Conservation (phyloP, 37 sponge, comb jelly and placozoan species). For the Halisarca cf. caerulea region DNA sequence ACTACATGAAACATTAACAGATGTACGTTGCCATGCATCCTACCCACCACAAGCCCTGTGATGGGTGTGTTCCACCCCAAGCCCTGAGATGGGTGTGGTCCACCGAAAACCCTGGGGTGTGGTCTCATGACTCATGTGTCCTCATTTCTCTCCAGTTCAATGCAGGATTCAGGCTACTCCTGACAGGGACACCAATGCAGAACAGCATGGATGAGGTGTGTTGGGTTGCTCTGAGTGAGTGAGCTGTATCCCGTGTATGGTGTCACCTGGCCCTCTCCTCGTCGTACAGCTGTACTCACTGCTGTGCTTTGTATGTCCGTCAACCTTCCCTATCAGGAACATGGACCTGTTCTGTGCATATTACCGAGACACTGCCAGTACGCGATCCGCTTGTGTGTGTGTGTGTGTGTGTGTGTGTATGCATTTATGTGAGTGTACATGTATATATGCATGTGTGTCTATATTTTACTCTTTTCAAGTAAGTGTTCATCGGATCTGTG, state of each 20-base stretch:
- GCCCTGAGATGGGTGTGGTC: too few relatives aligned
- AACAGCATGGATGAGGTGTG: constrained; percentile 77
- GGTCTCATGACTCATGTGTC: too few relatives aligned
- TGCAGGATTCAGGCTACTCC: constrained; percentile 48
- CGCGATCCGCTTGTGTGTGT: background rate
- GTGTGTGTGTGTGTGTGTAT: too few relatives aligned
- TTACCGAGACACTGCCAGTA: constrained; percentile 42
- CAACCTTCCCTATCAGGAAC: constrained; percentile 36
- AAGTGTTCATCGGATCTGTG: too few relatives aligned
- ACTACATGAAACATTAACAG: constrained; percentile 35
- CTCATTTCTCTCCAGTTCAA: constrained; percentile 17
- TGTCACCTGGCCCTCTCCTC: background rate
- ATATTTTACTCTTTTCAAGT: background rate
- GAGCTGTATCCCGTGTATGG: background rate
- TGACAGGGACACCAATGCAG: constrained; percentile 87
- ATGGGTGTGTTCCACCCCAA: too few relatives aligned
- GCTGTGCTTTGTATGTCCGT: constrained; percentile 53
- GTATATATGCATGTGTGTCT: background rate
- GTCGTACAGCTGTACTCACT: constrained; percentile 80
- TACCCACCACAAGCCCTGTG: background rate
- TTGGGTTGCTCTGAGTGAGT: background rate
- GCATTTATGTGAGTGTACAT: background rate
- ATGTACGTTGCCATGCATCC: background rate
- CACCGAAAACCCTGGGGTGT: too few relatives aligned
- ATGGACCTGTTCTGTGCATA: constrained; percentile 33